Evolutionary conservation across 2,797 vertebrate species (phyloP).

Genomic region (Xiphorhynchus erythropygius): DNA sequence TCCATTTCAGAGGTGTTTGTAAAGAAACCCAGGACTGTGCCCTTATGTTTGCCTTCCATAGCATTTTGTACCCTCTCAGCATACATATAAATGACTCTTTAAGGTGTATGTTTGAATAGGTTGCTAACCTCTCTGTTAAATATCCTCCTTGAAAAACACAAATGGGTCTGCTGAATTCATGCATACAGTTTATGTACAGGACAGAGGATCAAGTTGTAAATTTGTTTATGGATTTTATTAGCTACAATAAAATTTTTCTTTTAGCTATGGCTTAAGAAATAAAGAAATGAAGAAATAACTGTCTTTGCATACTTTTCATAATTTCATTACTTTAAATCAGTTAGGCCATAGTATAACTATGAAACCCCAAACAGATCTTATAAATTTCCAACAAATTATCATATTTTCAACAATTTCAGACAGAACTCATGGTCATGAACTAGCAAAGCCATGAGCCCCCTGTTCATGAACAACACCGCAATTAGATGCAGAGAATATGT

Average conservation of each 20-base stretch:
- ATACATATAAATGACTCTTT: background rate
- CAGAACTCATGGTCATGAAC: background rate
- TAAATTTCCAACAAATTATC: background rate
- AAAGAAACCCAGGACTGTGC: background rate
- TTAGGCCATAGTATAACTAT: background rate
- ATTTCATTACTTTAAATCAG: background rate
- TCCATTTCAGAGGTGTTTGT: background rate
- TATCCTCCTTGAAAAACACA: background rate
- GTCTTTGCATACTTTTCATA: background rate
- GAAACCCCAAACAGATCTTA: background rate
- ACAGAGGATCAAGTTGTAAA: background rate
- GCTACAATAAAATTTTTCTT: background rate
- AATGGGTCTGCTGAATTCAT: background rate
- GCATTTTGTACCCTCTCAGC: background rate
- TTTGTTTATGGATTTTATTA: background rate
- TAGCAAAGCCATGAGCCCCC: background rate
- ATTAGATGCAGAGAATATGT: background rate
- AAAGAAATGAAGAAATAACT: background rate
- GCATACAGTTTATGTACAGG: background rate
- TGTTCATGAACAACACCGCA: fast-evolving
- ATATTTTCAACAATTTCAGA: background rate
- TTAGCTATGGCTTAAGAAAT: background rate
- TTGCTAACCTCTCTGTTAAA: background rate
- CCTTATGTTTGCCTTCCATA: background rate
- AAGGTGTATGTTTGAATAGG: background rate